Evolutionary conservation across 2,888 invertebrate species (phyloP), one percentile per base, ranked within the genome.

Genomic region (Leptinotarsa haldemani): DNA sequence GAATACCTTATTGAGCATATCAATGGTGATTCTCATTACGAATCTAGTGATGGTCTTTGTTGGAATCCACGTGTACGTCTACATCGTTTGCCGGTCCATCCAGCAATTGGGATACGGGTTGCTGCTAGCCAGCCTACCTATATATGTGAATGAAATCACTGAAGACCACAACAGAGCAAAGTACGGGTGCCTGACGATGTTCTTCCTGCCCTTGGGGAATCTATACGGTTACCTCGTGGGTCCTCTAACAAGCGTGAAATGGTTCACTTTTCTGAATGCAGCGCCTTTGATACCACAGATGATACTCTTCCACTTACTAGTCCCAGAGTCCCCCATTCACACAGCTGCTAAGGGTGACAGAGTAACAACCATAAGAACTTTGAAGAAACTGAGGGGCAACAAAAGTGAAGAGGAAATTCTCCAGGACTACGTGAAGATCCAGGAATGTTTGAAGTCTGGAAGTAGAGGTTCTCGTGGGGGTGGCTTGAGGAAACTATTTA

Each of bases 71-170:
- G 50, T 80, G 0, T 25, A 58, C 16, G 20, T 74, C 4, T 78
- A 71, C 69, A 91, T 89, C 87, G 89, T 85, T 9, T 92, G 90
- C 69, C 30, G 52, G 2, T 13, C 50, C 15, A 1, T 22, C n/a
- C 16, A 16, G n/a, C n/a, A 25, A 9, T 15, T 66, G 9, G 50
- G 50, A 22, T 18, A 4, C 7, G 66, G 66, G 7, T 30, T 50
- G 16, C 4, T 52, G 0, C 13, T 52, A 16, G 25, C 52, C 3
- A 40, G 90, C 92, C 1, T 91, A 0, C 95, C 96, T 0, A 93
- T 95, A 90, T 97, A 96, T 87, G 91, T 95, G 74, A 94, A 94
- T 61, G 56, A 56, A 20, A 20, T 56, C 15, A 20, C 20, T 1
- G 56, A 56, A 20, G 56, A 56, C 20, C 22, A 56, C 18, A 56